Conservation (phyloP, 2,888 invertebrate genomes). For the Xestia ashworthii region DNA sequence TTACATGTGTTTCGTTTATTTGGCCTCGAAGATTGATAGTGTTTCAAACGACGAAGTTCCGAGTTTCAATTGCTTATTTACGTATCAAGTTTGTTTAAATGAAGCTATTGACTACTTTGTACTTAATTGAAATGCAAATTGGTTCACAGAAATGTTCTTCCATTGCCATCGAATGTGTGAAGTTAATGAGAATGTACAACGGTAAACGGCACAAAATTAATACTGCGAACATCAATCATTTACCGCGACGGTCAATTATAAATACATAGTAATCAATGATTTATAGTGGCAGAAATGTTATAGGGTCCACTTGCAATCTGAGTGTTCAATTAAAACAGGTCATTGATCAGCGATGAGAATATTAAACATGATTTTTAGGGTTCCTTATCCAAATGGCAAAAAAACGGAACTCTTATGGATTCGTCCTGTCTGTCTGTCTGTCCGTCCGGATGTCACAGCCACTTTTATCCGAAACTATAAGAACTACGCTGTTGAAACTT, state of each 20-base stretch:
- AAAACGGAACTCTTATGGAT: no score
- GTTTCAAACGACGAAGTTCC: slow-evolving; percentile 31
- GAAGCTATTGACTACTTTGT: slow-evolving; percentile 24
- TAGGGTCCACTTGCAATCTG: slow-evolving; percentile 5
- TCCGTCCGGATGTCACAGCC: no score
- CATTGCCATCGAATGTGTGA: slow-evolving; percentile 10
- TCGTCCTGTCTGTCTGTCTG: no score
- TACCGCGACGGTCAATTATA: slow-evolving; percentile 36
- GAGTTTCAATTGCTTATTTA: slow-evolving; percentile 28
- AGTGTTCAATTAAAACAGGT: slow-evolving; percentile 5
- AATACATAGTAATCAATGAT: slow-evolving; percentile 43
- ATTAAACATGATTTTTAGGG: not conserved
- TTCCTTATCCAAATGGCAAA: no score
- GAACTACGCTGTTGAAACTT: no score
- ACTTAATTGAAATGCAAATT: slow-evolving; percentile 53
- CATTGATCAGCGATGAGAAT: not conserved
- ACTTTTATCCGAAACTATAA: no score
- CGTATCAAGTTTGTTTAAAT: slow-evolving; percentile 32
- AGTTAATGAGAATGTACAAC: slow-evolving; percentile 37
- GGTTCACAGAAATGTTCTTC: slow-evolving; percentile 26
- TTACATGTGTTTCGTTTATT: slow-evolving; percentile 47
- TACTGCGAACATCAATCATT: slow-evolving; percentile 38
- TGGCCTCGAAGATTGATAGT: slow-evolving; percentile 31
- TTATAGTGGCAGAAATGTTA: slow-evolving; percentile 21
- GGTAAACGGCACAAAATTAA: slow-evolving; percentile 26